Evolutionary conservation across 2,888 invertebrate genomes (phyloP), one percentile per base, ranked within the genome.

Genomic region (Galeopsomyia nigrocyanea): DNA sequence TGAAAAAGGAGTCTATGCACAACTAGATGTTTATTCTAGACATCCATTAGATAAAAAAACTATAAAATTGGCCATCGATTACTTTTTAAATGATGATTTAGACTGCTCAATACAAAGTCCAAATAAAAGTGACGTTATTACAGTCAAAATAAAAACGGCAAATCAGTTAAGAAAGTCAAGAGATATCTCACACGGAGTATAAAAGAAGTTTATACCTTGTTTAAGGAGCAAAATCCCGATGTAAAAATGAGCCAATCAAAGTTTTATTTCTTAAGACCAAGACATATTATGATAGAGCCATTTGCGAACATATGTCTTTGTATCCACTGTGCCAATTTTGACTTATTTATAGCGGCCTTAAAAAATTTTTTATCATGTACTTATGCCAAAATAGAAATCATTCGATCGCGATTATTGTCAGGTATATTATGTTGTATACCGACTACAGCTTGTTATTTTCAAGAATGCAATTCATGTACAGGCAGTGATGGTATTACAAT

Each of bases 81-180:
- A 74, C 66, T 74, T 60, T 71, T 63, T 74, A 17, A 62, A 74
- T 50, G 70, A 74, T 67, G 70, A 70, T 60, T 26, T 71, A 5
- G 68, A 74, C 63, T 73, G 53, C 55, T 71, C 86, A 83, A 77
- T 51, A 68, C 78, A 74, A 73, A 71, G 73, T 63, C 55, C 62
- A 9, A 66, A 73, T 63, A 75, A 68, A 69, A 66, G 19, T 61
- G 74, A 76, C 58, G 39, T 55, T 10, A 64, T 73, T 17, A 68
- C 51, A 58, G 47, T 71, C 50, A 14, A 19, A 3, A n/a, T n/a
- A 55, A 71, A 60, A 67, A 74, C 66, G 73, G 70, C 17, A 57
- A 58, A 57, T 70, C 64, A 72, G 46, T 64, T 21, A 58, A 57
- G 21, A 67, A 62, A 61, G 56, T 72, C 7, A 73, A 73, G 64